Percentiles rank a stretch among this genome's conserved stretches.
These are phyloP conservation scores for Muschampia staudingeri DNA, from an alignment of 2,888 invertebrate genomes.

Conservation along the genomic window DNA sequence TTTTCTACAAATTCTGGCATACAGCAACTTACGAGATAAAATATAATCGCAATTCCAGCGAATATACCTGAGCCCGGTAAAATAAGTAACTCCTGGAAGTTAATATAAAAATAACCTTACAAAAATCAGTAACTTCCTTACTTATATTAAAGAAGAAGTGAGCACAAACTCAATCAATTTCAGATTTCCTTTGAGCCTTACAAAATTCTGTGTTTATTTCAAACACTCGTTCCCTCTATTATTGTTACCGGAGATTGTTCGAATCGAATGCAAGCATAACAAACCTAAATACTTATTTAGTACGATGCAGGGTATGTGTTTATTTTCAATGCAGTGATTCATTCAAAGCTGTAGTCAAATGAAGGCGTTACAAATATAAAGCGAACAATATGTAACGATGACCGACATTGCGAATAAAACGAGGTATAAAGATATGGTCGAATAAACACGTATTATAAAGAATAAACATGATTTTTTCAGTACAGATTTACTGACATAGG, in stretches of 20 bases:
- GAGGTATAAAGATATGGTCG: background rate
- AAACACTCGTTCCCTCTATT: background rate
- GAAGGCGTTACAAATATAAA: constrained; percentile 35
- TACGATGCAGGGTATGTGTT: constrained; percentile 38
- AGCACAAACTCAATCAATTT: constrained; percentile 1
- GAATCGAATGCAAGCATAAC: constrained; percentile 18
- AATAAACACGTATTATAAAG: background rate
- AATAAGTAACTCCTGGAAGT: background rate
- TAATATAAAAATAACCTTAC: background rate
- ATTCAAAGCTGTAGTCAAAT: constrained; percentile 46
- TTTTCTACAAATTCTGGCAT: too few species aligned
- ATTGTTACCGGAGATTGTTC: constrained; percentile 1
- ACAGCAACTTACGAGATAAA: too few species aligned
- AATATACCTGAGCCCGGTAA: too few species aligned
- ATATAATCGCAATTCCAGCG: too few species aligned
- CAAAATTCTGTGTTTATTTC: constrained; percentile 6
- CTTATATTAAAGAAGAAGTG: background rate
- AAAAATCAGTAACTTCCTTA: background rate
- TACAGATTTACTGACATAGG: too few species aligned
- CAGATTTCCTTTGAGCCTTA: background rate
- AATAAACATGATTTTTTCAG: too few species aligned
- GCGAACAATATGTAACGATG: constrained; percentile 23
- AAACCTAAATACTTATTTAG: constrained; percentile 11
- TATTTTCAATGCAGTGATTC: constrained; percentile 54
- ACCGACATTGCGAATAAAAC: constrained; percentile 20